A percentile compares a stretch with the other conserved stretches of the same genome.
These are phyloP conservation scores for Galleria mellonella DNA, from an alignment of 1,140 invertebrate genomes.

Conservation along the genomic window DNA sequence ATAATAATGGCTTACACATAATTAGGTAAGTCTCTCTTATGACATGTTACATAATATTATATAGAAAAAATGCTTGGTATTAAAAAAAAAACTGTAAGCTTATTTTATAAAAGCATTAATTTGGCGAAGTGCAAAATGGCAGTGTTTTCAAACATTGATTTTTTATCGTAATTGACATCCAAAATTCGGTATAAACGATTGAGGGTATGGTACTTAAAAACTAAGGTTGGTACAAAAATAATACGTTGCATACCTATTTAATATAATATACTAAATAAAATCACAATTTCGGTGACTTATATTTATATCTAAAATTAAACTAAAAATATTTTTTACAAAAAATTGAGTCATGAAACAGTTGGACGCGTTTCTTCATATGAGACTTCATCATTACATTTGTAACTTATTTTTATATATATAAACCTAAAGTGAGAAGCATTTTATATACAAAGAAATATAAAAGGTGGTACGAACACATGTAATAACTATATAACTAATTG, in stretches of 20 bases:
- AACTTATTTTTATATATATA: constrained; percentile 1
- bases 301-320: constrained; percentile 24
- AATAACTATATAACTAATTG: constrained; percentile 21
- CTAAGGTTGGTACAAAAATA: constrained; percentile 60
- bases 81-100: constrained; percentile 14
- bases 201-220: constrained; percentile 6
- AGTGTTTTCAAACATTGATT: constrained; percentile 25
- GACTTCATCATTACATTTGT: too few species aligned
- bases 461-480: constrained; percentile 53
- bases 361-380: too few species aligned
- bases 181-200: constrained; percentile 1
- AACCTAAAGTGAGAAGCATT: constrained; percentile 17
- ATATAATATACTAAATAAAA: constrained; percentile 46
- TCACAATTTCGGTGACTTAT: constrained; percentile 59
- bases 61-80: not conserved
- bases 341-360: not conserved
- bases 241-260: constrained; percentile 24
- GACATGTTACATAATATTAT: constrained; percentile 11
- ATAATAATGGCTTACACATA: constrained; percentile 7
- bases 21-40: constrained; percentile 11
- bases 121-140: constrained; percentile 46
- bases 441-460: constrained; percentile 56
- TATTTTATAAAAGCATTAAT: constrained; percentile 22
- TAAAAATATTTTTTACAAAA: not conserved
- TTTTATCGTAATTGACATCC: constrained; percentile 28